Evolutionary conservation across 2,888 invertebrate genomes (phyloP), one percentile per base, ranked within the genome.

Genomic region (Pterobdella sp.): DNA sequence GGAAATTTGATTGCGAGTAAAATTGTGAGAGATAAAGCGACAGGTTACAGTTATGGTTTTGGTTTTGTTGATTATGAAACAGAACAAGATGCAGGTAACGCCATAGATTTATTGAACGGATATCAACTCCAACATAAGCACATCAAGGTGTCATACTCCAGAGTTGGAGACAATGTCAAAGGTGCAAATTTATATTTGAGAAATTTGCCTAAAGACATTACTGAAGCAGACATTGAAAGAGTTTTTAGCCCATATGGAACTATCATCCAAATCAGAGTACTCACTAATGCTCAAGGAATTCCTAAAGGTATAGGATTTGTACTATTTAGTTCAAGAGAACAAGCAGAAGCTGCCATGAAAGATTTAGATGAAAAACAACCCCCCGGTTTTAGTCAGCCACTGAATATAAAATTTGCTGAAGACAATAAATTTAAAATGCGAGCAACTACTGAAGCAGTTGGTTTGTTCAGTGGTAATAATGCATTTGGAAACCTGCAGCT

Each of bases 1-100:
- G 94, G 94, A 69, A 90, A 91, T 32, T 89, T 95, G 67, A 93
- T 93, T 82, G 91, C 90, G 79, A 92, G 92, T 83, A 88, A 93
- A 79, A 91, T 95, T 79, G 81, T 84, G 22, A 78, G 84, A 3
- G 84, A 84, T 75, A 81, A 82, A 71, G 76, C 78, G 88, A 93
- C 94, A 84, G 93, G 93, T 68, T 94, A 94, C 86, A 94, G 94
- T 85, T 94, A 91, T 85, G 95, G 95, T 63, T 95, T 94, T 85
- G 95, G 94, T 60, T 95, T 95, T 85, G 93, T 94, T 66, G 94
- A 94, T 84, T 95, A 91, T 84, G 88, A 89, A 72, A 88, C 89
- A 74, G 90, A 91, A 77, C 90, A 90, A 81, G 92, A 94, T 84
- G 94, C 94, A 52, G 85, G 88, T 73, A 88, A 90, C 78, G 94